phyloP scores from a whole-genome alignment of 2,113 vertebrate species.

The Lophochroa leadbeateri region DNA sequence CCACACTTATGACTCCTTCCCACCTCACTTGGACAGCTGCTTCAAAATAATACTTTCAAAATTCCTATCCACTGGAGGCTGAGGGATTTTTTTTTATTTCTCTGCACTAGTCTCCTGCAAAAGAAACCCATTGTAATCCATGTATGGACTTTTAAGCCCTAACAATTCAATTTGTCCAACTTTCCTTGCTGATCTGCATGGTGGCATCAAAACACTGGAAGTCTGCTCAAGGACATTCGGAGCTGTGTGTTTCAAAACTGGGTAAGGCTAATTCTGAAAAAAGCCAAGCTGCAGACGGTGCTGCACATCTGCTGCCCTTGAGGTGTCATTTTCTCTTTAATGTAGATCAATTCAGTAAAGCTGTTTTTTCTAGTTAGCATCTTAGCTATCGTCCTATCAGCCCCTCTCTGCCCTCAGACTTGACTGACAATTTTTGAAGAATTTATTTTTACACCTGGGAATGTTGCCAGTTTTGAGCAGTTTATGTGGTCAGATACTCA shows the following conservation, averaged over 20 bases:
- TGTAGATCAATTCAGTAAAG: not conserved
- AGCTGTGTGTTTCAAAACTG: not conserved
- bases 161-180: not conserved
- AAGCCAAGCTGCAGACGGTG: not conserved
- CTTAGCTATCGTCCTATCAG: not conserved
- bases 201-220: not conserved
- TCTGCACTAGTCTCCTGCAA: not conserved
- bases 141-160: fast-evolving
- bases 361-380: not conserved
- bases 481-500: not conserved
- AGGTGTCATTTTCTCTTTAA: not conserved
- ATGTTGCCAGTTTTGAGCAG: not conserved
- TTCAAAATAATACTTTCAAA: not conserved
- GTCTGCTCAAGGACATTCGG: not conserved
- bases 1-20: not conserved
- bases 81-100: not conserved
- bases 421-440: not conserved
- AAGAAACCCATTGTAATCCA: not conserved
- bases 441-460: not conserved
- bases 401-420: not conserved
- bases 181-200: not conserved
- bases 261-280: not conserved
- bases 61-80: not conserved
- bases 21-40: not conserved
- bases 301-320: not conserved